Base-by-base conservation (phyloP, 2,797 vertebrate genomes). In the Spheniscus humboldti region DNA sequence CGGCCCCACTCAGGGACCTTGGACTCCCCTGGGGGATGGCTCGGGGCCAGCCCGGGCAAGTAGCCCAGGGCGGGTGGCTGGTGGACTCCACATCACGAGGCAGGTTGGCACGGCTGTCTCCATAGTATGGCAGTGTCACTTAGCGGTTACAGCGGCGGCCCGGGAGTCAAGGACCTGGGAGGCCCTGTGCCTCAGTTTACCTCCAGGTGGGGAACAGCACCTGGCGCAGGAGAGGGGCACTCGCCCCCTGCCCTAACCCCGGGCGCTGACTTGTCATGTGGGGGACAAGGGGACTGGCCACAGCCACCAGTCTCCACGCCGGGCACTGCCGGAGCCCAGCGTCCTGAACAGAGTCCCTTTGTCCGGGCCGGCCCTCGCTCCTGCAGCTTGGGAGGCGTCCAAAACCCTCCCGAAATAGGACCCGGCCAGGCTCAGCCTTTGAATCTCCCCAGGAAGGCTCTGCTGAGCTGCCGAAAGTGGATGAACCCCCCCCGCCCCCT, bases 51-150 rank as follows among this genome's bases (percentile, higher is more conserved):
- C 66, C 94, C 10, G 84, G 96, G 92, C 94, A 93, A 57, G 80
- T 93, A 78, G 96, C 95, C 96, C 86, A 62, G 83, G 52, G 77
- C 15, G 18, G 77, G 93, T 88, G 92, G 88, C 94, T 90, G 83
- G 35, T 90, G 93, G 93, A 83, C 47, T 80, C 76, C 57, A 27
- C 48, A 20, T 97, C 95, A 96, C 22, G 12, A 92, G 96, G 95
- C 94, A 82, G 77, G 80, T 81, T 93, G 95, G 94, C 95, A 95
- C 62, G 1, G 88, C 69, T 5, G 0, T 90, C 91, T 55, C 67
- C 11, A 10, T 0, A 11, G 82, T 37, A 63, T 45, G 90, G 69
- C 77, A 72, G 88, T 92, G 93, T 94, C 94, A 77, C 96, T 92
- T 41, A 71, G 94, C 4, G 15, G 90, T 79, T 80, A 72, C 88